Conservation (phyloP, 2,113 vertebrate genomes). For the Coregonus clupeaformis region DNA sequence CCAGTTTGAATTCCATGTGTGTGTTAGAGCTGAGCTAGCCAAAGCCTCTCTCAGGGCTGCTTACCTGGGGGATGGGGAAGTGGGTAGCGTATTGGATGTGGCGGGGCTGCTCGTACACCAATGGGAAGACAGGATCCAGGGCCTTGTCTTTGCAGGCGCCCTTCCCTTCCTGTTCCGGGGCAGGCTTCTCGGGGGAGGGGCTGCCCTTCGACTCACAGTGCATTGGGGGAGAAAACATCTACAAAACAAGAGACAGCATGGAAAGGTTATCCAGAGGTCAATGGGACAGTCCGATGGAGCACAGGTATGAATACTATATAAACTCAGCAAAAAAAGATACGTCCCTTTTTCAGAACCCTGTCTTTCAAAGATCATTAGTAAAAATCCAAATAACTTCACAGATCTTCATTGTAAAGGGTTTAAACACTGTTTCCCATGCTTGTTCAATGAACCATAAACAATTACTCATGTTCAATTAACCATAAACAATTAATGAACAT, state of each 20-base stretch:
- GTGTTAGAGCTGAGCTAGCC: no score
- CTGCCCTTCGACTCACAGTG: constrained; percentile 95
- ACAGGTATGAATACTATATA: no score
- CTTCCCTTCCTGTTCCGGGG: constrained; percentile 85
- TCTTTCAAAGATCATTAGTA: no score
- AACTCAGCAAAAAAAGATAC: no score
- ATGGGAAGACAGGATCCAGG: constrained; percentile 86
- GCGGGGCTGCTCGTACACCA: constrained; percentile 94
- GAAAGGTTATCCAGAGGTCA: not conserved
- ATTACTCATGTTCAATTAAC: no score
- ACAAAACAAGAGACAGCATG: constrained; percentile 3
- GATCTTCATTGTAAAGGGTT: no score
- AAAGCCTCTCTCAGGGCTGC: constrained; percentile 6
- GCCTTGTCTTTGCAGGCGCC: constrained; percentile 82
- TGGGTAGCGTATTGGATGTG: constrained; percentile 98
- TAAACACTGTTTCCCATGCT: no score
- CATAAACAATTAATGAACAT: no score
- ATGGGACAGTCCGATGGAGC: not conserved
- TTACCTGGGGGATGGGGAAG: constrained; percentile 98
- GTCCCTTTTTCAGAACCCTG: no score
- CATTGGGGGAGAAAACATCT: constrained; percentile 98
- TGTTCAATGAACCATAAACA: no score
- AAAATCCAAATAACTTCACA: no score
- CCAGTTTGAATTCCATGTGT: no score
- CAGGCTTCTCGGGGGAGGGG: constrained; percentile 91